Base-by-base conservation (phyloP, 2,113 vertebrate species). In the Rhabdomys dilectus region DNA sequence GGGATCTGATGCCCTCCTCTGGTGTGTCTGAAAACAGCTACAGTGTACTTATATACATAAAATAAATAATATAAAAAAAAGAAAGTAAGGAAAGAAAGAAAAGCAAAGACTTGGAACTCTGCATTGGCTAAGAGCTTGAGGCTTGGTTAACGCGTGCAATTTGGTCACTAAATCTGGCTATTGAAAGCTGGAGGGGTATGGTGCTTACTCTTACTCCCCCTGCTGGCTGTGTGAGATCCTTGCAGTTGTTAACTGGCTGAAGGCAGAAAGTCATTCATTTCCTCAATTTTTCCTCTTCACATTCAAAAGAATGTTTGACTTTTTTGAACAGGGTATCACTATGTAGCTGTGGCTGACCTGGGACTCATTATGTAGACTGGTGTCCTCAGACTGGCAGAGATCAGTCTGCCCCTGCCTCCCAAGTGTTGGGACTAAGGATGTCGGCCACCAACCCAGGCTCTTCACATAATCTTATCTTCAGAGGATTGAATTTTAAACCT, bases 171-270 rank as follows among this genome's bases (percentile, higher is more conserved):
- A 13, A 75, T 78, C 86, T 15, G 31, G 84, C 64, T 48, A 4
- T n/a, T 58, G 75, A 42, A 78, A 88, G n/a, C 66, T 48, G 26
- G 21, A 51, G 31, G 51, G 64, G 8, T 86, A 19, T 95, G 80
- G 58, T 80, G 60, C 84, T 87, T 66, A 85, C 53, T 85, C 94
- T 94, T 87, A 92, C 95, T 96, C 92, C 92, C 96, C 93, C 93
- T 97, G 95, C 91, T 97, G 96, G 93, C 85, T 94, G 66, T 90
- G 56, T 91, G 80, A 75, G 81, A 95, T 97, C 94, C 77, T 95
- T 66, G 76, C 88, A 95, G 72, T 77, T 81, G 82, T 94, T 96
- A 84, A 75, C 87, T 94, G 11, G 72, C 34, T 94, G 39, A 0
- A 66, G 89, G 84, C 62, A 88, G 81, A 82, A 16, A 62, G 56